Percentiles rank a stretch among this genome's conserved stretches.
These are phyloP conservation scores for Microtus obscurus DNA, from an alignment of 2,797 vertebrate genomes.

Conservation along the genomic window DNA sequence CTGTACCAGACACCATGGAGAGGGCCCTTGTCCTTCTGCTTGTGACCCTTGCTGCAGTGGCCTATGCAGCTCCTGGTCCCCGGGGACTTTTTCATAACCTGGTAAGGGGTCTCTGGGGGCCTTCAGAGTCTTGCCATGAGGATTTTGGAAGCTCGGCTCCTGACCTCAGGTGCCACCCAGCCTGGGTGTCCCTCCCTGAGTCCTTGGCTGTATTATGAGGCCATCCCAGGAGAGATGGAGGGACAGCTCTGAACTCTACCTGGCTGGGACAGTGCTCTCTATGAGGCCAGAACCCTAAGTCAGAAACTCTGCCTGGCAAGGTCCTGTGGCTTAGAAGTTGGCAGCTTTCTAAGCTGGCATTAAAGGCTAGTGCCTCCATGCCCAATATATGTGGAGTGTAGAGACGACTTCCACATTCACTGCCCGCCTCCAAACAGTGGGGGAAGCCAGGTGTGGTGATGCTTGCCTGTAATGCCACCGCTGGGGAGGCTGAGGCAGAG, in stretches of 20 bases:
- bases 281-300: not conserved
- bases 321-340: not conserved
- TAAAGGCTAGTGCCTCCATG: not conserved
- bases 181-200: not conserved
- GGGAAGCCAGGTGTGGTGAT: no score
- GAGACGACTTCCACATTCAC: not conserved
- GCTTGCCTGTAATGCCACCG: not conserved
- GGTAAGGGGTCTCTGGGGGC: constrained; percentile 80
- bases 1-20: constrained; percentile 70
- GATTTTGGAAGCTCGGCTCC: not conserved
- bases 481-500: not conserved
- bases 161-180: not conserved
- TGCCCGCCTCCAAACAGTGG: not conserved
- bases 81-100: constrained; percentile 85
- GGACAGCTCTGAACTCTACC: not conserved
- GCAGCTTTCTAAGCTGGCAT: not conserved
- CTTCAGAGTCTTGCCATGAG: fast-evolving
- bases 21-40: constrained; percentile 72
- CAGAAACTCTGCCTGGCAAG: not conserved
- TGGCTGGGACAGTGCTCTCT: not conserved
- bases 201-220: not conserved
- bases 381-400: not conserved
- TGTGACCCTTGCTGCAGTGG: not conserved
- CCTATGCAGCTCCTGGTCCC: not conserved
- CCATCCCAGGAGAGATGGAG: not conserved